Evolutionary conservation across 1,140 invertebrate genomes (phyloP).

Genomic region (Bombus picipes): DNA sequence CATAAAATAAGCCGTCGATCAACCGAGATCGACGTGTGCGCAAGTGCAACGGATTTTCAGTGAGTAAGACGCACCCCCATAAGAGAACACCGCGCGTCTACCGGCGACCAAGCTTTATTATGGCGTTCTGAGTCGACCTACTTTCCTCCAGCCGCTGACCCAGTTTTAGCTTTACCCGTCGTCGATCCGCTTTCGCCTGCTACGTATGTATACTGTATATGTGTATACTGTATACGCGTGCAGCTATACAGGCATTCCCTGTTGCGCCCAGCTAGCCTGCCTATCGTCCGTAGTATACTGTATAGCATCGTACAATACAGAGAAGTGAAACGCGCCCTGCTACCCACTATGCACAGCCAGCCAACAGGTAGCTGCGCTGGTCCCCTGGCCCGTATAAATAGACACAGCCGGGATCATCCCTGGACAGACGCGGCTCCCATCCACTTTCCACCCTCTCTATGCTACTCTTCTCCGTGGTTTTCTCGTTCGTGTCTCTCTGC

Average conservation of each 20-base stretch:
- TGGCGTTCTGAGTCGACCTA: constrained; percentile 65
- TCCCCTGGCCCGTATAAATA: constrained; percentile 77
- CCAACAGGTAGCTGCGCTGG: constrained; percentile 79
- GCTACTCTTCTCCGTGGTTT: background rate
- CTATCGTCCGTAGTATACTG: background rate
- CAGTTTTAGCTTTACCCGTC: constrained; percentile 46
- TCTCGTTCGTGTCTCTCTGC: background rate
- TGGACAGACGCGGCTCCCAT: constrained; percentile 68
- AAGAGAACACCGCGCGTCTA: background rate
- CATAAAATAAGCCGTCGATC: background rate
- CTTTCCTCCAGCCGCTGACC: constrained; percentile 55
- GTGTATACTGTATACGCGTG: background rate
- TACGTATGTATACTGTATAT: background rate
- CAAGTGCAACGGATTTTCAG: background rate
- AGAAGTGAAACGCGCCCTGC: constrained; percentile 28
- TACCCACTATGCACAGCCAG: constrained; percentile 45
- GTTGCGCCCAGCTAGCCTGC: constrained; percentile 23
- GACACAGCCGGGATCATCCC: constrained; percentile 78
- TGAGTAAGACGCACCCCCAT: constrained; percentile 1
- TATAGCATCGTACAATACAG: background rate
- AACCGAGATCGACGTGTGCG: background rate
- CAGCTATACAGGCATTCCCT: constrained; percentile 33
- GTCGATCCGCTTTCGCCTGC: constrained; percentile 33
- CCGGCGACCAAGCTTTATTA: constrained; percentile 7
- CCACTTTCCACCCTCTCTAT: background rate